Base-by-base conservation (phyloP, 1,140 invertebrate species). In the Drosophila littoralis region DNA sequence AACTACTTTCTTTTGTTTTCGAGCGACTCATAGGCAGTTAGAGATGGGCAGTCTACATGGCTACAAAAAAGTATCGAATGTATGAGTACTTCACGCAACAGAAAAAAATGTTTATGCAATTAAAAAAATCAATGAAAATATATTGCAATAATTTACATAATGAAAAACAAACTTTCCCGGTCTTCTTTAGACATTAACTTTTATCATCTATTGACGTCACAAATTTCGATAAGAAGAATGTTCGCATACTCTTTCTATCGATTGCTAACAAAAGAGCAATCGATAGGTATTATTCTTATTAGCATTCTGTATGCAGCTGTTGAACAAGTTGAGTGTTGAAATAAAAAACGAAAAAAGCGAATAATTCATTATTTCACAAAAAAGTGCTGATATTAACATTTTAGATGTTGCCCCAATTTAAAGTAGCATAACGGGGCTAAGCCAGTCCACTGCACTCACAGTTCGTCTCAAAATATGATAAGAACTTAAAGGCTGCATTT, bases 1-100 rank as follows among this genome's bases (percentile, higher is more conserved):
- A 61, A n/a, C 17, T 60, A 60, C 67, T 75, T 65, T 66, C 72
- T 71, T 78, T 52, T 58, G 72, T 71, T 64, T 64, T 50, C 51
- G 65, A 74, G 61, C 71, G 65, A 74, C 71, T 74, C 71, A 74
- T 74, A 48, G 48, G 13, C 35, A 22, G 38, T 46, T 67, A 60
- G 64, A 50, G 71, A 72, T 72, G 69, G 10, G 28, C 43, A n/a
- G 28, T 6, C 35, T 10, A 10, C 1, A 4, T 15, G 10, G 42
- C 13, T 12, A 40, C 38, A 50, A 36, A 12, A 52, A 59, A 17
- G 7, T 54, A 36, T 54, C 51, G 51, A 38, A 35, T 54, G 36
- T 6, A 46, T 46, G 15, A 13, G 13, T 10, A 48, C 17, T 5
- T n/a, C 10, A 40, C 38, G 12, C 5, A n/a, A n/a, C 12, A 40